Base-by-base conservation (phyloP, 2,888 invertebrate genomes). In the Stenolophus ochropezus region DNA sequence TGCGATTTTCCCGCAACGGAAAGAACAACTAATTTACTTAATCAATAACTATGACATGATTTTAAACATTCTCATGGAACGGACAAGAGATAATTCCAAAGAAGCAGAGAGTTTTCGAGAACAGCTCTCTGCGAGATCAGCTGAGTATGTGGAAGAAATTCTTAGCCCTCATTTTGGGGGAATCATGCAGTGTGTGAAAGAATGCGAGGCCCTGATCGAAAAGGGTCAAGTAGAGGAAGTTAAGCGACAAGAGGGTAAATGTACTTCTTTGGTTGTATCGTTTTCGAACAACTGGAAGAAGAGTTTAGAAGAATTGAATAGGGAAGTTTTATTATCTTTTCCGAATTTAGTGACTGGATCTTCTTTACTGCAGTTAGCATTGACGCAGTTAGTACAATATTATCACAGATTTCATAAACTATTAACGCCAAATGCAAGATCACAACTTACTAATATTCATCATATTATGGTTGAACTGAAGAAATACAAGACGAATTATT, bases 21-120 rank as follows among this genome's bases (percentile, higher is more conserved):
- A 97, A 88, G 97, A 98, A 85, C 98, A 99, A 89, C 92, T 99
- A 0, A 97, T 99, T 85, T 99, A 98, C 90, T 92, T 99, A 27
- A 99, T 99, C 85, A 99, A 99, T 88, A 99, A 99, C 90, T 99
- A 99, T 88, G 99, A 99, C 89, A 94, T 99, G 92, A 96, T 99
- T 83, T 91, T 99, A 58, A 93, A 93, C 73, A 95, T 97, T 71
- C 90, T 94, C 51, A 93, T 96, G 96, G 96, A 96, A 89, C 91
- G 96, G 84, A 98, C 98, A 0, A 93, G 97, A 85, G 98, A 98
- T 87, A 98, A 98, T 88, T 97, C 97, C 0, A 97, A 97, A 87
- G 99, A 99, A 91, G 97, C 97, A 0, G 97, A 98, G 88, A 96
- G 96, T 85, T 98, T 99, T 86, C 94, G 97, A 84, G 96, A 97